Evolutionary conservation across 1,140 invertebrate species (phyloP).

Genomic region (Solenopsis fugax): DNA sequence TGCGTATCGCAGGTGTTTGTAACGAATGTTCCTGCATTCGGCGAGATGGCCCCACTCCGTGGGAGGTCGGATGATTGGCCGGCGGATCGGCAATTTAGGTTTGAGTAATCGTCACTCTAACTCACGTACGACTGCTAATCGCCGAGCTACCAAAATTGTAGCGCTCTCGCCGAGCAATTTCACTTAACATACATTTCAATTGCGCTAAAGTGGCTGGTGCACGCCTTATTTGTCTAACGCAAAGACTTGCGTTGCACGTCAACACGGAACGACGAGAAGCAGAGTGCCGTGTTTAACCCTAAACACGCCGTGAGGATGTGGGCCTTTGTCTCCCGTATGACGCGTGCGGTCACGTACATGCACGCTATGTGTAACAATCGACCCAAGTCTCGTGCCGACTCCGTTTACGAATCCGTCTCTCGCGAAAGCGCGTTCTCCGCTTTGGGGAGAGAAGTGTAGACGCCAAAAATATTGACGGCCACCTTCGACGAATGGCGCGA

Average conservation of each 20-base stretch:
- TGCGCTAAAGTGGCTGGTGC: not conserved
- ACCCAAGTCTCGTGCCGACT: conserved; percentile 14
- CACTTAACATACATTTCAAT: conserved; percentile 17
- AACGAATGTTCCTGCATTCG: not conserved
- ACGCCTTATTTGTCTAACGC: conserved; percentile 12
- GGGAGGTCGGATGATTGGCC: not conserved
- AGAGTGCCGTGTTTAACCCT: conserved; percentile 27
- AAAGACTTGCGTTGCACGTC: not conserved
- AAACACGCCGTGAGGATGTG: conserved; percentile 34
- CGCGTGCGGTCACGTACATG: conserved; percentile 18
- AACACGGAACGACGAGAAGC: conserved; percentile 10
- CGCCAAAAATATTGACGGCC: conserved; percentile 58
- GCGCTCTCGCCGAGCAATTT: not conserved
- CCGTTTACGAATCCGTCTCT: conserved; percentile 53
- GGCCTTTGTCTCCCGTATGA: conserved; percentile 34
- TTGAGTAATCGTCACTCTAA: not conserved
- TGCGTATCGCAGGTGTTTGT: not conserved
- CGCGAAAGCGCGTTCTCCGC: conserved; percentile 24
- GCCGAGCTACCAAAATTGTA: not conserved
- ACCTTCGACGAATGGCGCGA: conserved; percentile 31
- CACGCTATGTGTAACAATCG: conserved; percentile 19
- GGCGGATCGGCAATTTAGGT: not conserved
- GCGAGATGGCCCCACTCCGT: not conserved
- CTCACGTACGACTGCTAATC: not conserved
- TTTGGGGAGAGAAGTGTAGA: not conserved